Evolutionary conservation across 1,140 invertebrate genomes (phyloP), one percentile per base, ranked within the genome.

Genomic region (Teleopsis dalmanni): DNA sequence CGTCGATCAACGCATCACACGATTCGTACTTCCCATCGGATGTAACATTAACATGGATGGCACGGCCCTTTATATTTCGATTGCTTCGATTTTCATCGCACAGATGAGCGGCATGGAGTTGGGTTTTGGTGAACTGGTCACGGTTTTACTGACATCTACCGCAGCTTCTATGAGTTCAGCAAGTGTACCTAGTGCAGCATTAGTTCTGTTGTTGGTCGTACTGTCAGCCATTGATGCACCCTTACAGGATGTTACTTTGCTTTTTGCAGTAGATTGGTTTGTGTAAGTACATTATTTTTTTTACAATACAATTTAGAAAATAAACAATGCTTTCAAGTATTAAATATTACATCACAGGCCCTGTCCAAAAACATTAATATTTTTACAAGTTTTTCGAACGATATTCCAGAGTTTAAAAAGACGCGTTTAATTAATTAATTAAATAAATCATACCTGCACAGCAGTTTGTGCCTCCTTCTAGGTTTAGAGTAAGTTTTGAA

Each of bases 31-130:
- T 6, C 91, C 91, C 1, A 89, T 95, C 53, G 90, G 90, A 18
- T 89, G 87, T 60, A 93, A 91, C 53, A 85, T 94, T 56, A 95
- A 95, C 71, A 93, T 93, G 84, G 91, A 96, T 62, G 94, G 94
- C 10, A 95, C 92, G 1, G 93, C 93, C 0, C 72, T 95, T 7
- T 97, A 93, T 69, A 82, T 95, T 13, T 80, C 89, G 0, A 81
- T 91, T 1, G 88, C 91, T 4, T 86, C 88, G 29, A 82, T 95
- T 52, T 97, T 96, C 70, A 85, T 96, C 29, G 91, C 91, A 29
- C 92, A 95, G 72, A 88, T 94, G 80, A 88, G 91, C 57, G 84
- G 83, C 44, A 85, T 91, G 56, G 70, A 74, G 16, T 72, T 95
- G 14, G 82, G 83, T 23, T 78, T 87, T 52, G 86, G 86, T 4